Evolutionary conservation across 2,113 vertebrate genomes (phyloP).

Genomic region (Neomonachus schauinslandi): DNA sequence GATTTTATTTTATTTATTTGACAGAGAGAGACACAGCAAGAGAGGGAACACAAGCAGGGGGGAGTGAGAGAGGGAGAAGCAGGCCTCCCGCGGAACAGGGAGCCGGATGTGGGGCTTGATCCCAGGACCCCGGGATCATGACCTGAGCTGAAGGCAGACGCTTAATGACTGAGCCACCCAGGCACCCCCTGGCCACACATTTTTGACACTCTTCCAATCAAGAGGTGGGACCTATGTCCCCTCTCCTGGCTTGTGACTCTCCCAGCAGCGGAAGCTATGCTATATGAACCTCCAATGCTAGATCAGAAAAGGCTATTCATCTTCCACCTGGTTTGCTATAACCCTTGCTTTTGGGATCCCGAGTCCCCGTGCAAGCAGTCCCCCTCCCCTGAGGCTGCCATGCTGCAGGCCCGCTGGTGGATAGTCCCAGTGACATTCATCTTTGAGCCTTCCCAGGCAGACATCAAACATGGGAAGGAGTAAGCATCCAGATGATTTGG

Average conservation of each 20-base stretch:
- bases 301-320: not conserved
- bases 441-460: not conserved
- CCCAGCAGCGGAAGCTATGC: not conserved
- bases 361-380: not conserved
- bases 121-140: too few species aligned
- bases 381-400: not conserved
- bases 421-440: not conserved
- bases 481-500: not conserved
- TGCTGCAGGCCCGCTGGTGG: not conserved
- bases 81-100: too few species aligned
- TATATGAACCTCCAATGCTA: not conserved
- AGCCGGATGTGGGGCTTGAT: too few species aligned
- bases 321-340: not conserved
- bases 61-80: too few species aligned
- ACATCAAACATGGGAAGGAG: not conserved
- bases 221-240: not conserved
- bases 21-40: too few species aligned
- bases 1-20: too few species aligned
- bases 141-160: too few species aligned
- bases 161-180: too few species aligned
- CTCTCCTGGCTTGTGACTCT: not conserved
- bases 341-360: not conserved
- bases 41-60: too few species aligned
- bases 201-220: not conserved
- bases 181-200: not conserved